A percentile compares a stretch with the other conserved stretches of the same genome.
These are phyloP conservation scores for Trachops cirrhosus DNA, from an alignment of 2,797 vertebrate species.

Conservation along the genomic window DNA sequence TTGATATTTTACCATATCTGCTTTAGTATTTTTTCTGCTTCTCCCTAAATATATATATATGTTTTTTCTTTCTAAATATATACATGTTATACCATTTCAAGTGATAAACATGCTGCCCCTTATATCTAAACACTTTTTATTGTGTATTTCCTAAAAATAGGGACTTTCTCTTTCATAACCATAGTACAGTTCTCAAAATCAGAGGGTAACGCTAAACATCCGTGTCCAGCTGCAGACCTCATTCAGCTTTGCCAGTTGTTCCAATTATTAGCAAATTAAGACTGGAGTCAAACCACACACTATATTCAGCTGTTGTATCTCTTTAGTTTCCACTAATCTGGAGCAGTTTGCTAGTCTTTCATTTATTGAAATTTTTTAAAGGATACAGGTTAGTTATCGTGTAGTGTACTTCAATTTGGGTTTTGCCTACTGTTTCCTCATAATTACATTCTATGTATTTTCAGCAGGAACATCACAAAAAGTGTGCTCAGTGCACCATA, in stretches of 20 bases:
- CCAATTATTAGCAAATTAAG: not conserved
- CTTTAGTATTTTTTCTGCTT: not conserved
- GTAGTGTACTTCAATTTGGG: not conserved
- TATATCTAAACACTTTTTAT: not conserved
- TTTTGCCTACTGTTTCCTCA: constrained; percentile 19
- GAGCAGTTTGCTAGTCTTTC: not conserved
- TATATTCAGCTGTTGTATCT: not conserved
- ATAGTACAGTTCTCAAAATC: not conserved
- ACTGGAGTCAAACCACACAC: not conserved
- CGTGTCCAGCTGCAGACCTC: not conserved
- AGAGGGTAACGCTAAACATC: not conserved
- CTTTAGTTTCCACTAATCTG: not conserved
- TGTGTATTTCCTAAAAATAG: constrained; percentile 26
- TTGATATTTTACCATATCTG: not conserved
- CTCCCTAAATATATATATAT: no score
- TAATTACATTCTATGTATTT: constrained; percentile 7
- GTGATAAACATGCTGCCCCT: not conserved
- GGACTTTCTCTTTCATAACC: not conserved
- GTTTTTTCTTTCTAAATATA: not conserved
- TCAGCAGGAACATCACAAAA: not conserved
- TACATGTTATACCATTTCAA: not conserved
- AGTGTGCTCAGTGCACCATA: not conserved
- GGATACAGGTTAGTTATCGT: not conserved
- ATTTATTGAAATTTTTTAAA: constrained; percentile 11
- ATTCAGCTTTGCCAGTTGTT: not conserved